Conservation (phyloP, 2,113 vertebrate species). For the Thunnus thynnus region DNA sequence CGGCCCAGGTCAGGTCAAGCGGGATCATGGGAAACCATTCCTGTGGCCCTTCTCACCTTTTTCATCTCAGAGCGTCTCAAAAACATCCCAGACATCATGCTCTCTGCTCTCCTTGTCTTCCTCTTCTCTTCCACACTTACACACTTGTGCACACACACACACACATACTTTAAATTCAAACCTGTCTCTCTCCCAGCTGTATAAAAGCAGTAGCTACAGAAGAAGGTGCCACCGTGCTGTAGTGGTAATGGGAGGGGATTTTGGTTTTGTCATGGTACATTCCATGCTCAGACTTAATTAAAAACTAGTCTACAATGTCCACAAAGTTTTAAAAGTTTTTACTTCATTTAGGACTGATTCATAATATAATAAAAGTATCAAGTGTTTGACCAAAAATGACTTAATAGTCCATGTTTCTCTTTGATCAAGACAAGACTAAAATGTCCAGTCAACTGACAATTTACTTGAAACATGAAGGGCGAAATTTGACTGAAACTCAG, state of each 20-base stretch:
- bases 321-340: too few relatives aligned
- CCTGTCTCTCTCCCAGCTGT: neutral
- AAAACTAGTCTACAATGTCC: too few relatives aligned
- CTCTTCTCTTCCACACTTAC: neutral
- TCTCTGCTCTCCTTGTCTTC: conserved; percentile 50
- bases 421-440: neutral
- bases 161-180: conserved; percentile 11
- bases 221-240: neutral
- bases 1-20: conserved; percentile 66
- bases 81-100: conserved; percentile 77
- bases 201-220: conserved; percentile 1
- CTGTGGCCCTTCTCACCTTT: conserved; percentile 85
- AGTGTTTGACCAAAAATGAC: too few relatives aligned
- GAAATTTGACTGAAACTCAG: neutral
- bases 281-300: too few relatives aligned
- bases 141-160: neutral
- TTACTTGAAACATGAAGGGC: neutral
- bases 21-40: conserved; percentile 78
- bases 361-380: too few relatives aligned
- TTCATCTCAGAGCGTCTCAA: conserved; percentile 80
- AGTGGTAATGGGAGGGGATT: too few relatives aligned
- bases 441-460: too few relatives aligned
- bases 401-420: neutral
- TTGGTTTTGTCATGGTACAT: too few relatives aligned
- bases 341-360: too few relatives aligned